Evolutionary conservation across 1,140 invertebrate genomes (phyloP).

Genomic region (Anoplolepis gracilipes): DNA sequence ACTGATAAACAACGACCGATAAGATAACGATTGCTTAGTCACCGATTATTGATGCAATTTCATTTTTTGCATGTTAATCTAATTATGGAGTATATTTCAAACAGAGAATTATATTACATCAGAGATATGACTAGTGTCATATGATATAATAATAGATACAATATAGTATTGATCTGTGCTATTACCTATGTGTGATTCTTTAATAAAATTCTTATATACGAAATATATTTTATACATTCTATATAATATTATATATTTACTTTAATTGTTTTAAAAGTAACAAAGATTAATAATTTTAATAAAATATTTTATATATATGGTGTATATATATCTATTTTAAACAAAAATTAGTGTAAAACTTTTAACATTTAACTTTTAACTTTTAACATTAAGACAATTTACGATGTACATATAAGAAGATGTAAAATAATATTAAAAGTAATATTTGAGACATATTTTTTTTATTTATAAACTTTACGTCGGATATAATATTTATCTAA

Average conservation of each 20-base stretch:
- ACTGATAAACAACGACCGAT: constrained; percentile 18
- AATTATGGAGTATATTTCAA: background rate
- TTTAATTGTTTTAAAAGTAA: background rate
- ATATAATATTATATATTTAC: background rate
- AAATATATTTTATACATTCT: background rate
- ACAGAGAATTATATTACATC: background rate
- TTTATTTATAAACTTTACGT: no score
- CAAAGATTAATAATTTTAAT: no score
- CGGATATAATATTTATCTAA: background rate
- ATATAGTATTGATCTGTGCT: background rate
- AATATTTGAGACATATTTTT: no score
- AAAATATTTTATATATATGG: no score
- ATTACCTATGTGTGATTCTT: background rate
- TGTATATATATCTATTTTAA: no score
- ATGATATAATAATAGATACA: background rate
- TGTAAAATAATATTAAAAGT: no score
- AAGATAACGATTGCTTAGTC: constrained; percentile 4
- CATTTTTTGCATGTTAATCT: background rate
- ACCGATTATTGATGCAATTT: constrained; percentile 5
- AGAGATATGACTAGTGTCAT: background rate
- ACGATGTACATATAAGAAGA: no score
- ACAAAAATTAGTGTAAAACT: no score
- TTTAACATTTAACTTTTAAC: no score
- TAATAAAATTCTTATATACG: background rate
- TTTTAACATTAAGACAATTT: no score